Conservation (phyloP, 2,113 vertebrate species). For the Erinaceus europaeus region DNA sequence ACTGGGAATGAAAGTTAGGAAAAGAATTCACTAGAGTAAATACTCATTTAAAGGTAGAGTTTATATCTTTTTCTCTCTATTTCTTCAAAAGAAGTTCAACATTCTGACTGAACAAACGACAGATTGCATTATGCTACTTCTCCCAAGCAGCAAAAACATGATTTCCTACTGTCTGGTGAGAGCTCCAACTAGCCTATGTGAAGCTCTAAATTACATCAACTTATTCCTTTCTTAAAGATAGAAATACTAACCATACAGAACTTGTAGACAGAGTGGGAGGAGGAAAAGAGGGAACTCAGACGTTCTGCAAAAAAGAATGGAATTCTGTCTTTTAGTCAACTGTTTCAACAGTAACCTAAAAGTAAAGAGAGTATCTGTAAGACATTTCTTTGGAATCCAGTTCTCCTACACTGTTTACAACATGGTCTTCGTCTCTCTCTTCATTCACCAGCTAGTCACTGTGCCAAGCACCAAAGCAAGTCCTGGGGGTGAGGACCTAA, state of each 20-base stretch:
- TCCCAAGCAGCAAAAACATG: background rate
- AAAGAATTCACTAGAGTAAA: background rate
- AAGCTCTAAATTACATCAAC: background rate
- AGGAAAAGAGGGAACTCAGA: background rate
- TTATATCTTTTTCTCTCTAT: background rate
- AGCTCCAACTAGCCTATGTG: background rate
- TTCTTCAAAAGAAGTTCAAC: too few relatives aligned
- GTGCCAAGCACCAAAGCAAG: background rate
- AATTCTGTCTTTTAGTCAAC: background rate
- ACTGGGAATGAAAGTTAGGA: background rate
- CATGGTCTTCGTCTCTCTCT: background rate
- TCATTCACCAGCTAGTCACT: background rate
- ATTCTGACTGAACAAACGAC: too few relatives aligned
- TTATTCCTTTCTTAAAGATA: background rate
- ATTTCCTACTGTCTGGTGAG: background rate
- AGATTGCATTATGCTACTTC: background rate
- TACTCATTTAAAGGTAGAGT: background rate
- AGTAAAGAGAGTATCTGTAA: background rate
- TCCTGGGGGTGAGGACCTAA: background rate
- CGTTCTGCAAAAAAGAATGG: background rate
- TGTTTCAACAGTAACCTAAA: background rate
- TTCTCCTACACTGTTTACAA: background rate
- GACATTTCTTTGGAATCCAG: background rate
- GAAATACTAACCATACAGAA: background rate
- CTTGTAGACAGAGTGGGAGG: background rate